Percentiles rank a stretch among this genome's conserved stretches.
Conservation (phyloP, 2,113 vertebrate species). For the Gallinago media region DNA sequence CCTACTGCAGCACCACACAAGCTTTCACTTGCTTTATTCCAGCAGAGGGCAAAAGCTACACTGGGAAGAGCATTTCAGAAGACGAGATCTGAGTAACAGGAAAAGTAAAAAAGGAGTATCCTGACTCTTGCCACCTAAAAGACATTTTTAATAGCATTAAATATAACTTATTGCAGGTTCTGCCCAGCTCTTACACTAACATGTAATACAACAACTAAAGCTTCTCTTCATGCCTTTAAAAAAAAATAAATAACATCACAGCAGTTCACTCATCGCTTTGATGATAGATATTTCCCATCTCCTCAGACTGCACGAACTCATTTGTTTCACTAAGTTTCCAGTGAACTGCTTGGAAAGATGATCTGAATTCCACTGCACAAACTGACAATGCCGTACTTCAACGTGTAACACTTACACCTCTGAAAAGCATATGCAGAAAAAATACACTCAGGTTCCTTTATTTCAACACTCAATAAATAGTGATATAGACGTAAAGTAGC, state of each 20-base stretch:
- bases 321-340: neutral
- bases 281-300: neutral
- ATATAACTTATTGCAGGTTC: neutral
- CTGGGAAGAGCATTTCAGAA: neutral
- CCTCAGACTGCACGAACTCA: neutral
- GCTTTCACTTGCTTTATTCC: neutral
- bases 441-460: neutral
- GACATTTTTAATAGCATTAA: neutral
- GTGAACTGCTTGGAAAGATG: neutral
- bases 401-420: neutral
- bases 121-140: neutral
- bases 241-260: neutral
- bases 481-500: neutral
- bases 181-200: neutral
- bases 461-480: neutral
- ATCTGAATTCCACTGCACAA: neutral
- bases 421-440: neutral
- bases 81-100: neutral
- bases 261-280: neutral
- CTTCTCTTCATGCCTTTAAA: neutral
- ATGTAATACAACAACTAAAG: neutral
- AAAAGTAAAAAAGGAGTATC: neutral
- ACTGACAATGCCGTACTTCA: neutral
- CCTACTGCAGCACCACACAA: neutral
- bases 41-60: conserved; percentile 15